Evolutionary conservation across 2,888 invertebrate species (phyloP).

Genomic region (Ceratothoa steindachneri): DNA sequence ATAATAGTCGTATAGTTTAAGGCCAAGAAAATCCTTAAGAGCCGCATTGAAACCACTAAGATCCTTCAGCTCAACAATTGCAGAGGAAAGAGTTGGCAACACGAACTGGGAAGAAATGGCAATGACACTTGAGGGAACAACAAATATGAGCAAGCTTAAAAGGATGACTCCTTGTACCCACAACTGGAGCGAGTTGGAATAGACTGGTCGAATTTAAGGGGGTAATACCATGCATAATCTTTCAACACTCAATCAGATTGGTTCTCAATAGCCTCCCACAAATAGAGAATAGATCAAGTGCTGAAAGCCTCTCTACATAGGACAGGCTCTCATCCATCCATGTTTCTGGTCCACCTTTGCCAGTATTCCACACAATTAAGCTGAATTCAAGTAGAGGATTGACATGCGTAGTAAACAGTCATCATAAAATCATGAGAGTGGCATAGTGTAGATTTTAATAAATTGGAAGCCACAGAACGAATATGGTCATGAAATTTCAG

Average conservation of each 20-base stretch:
- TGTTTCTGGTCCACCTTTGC: background rate
- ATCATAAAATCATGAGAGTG: background rate
- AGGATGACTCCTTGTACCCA: background rate
- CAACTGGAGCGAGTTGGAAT: background rate
- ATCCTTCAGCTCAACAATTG: too few species aligned
- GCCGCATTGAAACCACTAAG: too few species aligned
- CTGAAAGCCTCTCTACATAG: background rate
- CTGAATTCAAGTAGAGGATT: background rate
- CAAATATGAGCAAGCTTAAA: too few species aligned
- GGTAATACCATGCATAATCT: background rate
- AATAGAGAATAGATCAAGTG: background rate
- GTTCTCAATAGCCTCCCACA: background rate
- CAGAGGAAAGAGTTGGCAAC: too few species aligned
- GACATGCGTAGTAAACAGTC: background rate
- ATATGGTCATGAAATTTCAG: background rate
- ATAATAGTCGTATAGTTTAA: too few species aligned
- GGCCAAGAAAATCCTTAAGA: too few species aligned
- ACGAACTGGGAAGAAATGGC: too few species aligned
- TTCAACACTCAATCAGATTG: background rate
- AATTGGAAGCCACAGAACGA: background rate
- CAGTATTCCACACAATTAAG: background rate
- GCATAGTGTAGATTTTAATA: background rate
- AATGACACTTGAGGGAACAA: too few species aligned
- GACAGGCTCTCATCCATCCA: background rate
- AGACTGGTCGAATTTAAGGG: background rate